Percentiles rank a stretch among this genome's conserved stretches.
phyloP scores from a whole-genome alignment of 2,797 vertebrate species.

The Pseudochirops corinnae region DNA sequence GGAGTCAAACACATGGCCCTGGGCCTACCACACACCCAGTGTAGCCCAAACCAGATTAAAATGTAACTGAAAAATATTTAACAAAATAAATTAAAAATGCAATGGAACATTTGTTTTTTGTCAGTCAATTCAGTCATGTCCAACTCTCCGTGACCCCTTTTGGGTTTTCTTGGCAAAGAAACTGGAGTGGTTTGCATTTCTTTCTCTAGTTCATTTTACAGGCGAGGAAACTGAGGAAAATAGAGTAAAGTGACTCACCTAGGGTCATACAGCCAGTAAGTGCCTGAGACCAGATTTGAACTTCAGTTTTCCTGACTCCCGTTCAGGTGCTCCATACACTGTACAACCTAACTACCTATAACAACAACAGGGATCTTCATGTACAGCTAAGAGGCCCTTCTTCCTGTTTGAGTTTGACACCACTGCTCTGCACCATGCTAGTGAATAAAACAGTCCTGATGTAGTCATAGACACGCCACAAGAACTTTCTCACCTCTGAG shows the following conservation, averaged over 20 bases:
- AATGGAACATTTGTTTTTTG: neutral
- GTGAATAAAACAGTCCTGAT: neutral
- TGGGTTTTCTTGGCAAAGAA: neutral
- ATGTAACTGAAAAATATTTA: neutral
- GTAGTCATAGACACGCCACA: constrained; percentile 1
- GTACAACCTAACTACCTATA: neutral
- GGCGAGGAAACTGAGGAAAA: neutral
- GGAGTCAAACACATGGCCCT: neutral
- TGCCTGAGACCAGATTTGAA: neutral
- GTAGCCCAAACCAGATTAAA: neutral
- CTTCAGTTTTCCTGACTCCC: neutral
- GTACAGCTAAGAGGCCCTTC: neutral
- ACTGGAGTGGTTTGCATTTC: neutral
- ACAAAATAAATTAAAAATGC: neutral
- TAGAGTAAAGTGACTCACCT: neutral
- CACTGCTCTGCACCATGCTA: neutral
- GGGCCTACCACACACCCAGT: neutral
- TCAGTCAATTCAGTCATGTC: neutral
- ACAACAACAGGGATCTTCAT: neutral
- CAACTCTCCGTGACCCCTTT: neutral
- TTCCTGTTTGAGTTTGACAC: neutral
- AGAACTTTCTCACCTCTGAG: neutral
- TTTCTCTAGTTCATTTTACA: neutral
- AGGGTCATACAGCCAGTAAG: neutral
- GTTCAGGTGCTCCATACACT: neutral